phyloP scores from a whole-genome alignment of 2,797 vertebrate species.

The Tangara arthus region DNA sequence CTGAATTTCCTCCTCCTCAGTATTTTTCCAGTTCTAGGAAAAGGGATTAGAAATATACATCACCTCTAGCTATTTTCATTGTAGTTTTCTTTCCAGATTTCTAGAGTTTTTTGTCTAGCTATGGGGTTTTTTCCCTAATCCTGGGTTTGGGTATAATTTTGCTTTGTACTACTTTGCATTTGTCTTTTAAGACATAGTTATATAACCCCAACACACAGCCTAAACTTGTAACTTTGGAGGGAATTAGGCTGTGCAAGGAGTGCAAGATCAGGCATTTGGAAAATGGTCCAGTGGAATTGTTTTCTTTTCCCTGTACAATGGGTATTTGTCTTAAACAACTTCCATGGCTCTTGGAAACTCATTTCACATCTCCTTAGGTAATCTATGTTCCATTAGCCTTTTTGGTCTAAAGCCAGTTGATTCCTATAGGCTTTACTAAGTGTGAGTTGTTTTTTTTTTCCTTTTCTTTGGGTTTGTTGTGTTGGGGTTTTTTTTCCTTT shows the following conservation, averaged over 20 bases:
- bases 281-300: background rate
- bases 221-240: background rate
- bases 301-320: background rate
- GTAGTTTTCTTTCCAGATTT: background rate
- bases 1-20: constrained; percentile 56
- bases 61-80: background rate
- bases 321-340: constrained; percentile 15
- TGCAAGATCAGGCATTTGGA: background rate
- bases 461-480: background rate
- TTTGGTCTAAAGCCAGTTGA: background rate
- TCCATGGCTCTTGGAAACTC: background rate
- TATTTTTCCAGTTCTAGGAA: constrained; percentile 36
- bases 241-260: background rate
- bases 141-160: background rate
- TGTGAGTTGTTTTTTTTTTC: background rate
- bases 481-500: background rate
- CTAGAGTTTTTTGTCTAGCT: background rate
- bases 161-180: background rate
- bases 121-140: background rate
- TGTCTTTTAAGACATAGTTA: background rate
- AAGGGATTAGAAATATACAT: constrained; percentile 40
- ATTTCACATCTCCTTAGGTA: background rate
- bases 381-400: constrained; percentile 3
- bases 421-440: background rate
- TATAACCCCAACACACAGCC: background rate